Evolutionary conservation across 2,888 invertebrate genomes (phyloP), one percentile per base, ranked within the genome.

Genomic region (Euphydryas editha): DNA sequence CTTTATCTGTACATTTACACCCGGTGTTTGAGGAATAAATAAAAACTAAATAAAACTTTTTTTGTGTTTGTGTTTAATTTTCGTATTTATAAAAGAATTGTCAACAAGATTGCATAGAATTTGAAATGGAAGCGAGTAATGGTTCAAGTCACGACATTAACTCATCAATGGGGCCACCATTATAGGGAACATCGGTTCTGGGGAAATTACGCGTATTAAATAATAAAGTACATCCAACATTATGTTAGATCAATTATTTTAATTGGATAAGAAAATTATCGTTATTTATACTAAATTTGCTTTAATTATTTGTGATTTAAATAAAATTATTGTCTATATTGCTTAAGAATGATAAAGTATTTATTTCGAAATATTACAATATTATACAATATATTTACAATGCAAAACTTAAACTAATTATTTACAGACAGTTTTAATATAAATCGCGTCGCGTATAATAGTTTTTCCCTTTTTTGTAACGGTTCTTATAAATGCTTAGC

Each of bases 101-200:
- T 42, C 49, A 63, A 47, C 49, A 54, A 30, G 2, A 58, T 21
- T 51, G 55, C 44, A 24, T 17, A 37, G 37, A 49, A 56, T 37
- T 47, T n/a, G 17, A 59, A 49, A 66, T 54, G 46, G 11, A 44
- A 54, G 30, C 44, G 30, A 18, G 36, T 67, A 67, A 63, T 59
- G 59, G 36, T 47, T 8, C 8, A 4, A 59, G 69, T 69, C 67
- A 69, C 69, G 69, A 59, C 61, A 67, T 59, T 18, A 39, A 54
- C 58, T 60, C 69, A 59, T 69, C 67, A 64, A 47, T 58, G 17
- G 55, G 8, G 44, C 24, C 1, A 47, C 39, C 6, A 42, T 24
- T 30, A 36, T 11, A 2, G 47, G 0, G 17, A 30, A 30, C 13
- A 54, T 54, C 54, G 54, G 30, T 54, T 54, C 24, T 15, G 24